Evolutionary conservation across 2,113 vertebrate genomes (phyloP), one percentile per base, ranked within the genome.

Genomic region (Tachuris rubrigastra): DNA sequence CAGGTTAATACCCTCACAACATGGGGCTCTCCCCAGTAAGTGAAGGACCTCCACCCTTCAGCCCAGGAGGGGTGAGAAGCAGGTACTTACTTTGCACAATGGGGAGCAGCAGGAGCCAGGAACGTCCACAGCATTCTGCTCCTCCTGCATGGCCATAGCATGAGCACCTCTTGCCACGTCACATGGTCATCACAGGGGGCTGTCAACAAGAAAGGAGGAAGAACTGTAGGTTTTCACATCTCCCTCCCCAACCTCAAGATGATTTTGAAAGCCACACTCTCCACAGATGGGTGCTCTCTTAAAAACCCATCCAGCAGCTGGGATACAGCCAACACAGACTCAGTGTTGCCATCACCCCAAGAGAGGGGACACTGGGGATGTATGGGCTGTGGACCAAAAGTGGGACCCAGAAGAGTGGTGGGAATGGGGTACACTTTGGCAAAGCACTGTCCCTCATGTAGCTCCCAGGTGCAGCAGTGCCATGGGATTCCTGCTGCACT

Each of bases 121-220:
- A 14, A 78, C 30, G 0, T 89, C 88, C 62, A 78, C 79, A 50
- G 91, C 31, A 3, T 52, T 90, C 0, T 2, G 55, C 83, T 97
- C 95, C 56, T 76, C 68, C 66, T 2, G 0, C 2, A 63, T 71
- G 77, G 96, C 96, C 97, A 97, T 97, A 60, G 79, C 89, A 62
- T 78, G 55, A 91, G 63, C 89, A 21, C 62, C 42, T 41, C 92
- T 95, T 46, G 78, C 63, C 47, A 6, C 1, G 1, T 96, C 77
- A 94, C 91, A 85, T 96, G 73, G 86, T 90, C 90, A 60, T 85
- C 87, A 76, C 77, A 88, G 74, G 33, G 75, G 72, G 85, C 96
- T 97, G 89, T 6, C 85, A 47, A 72, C 17, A 39, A 75, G 23
- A 87, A 52, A 84, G 41, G 23, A 96, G n/a, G 59, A 30, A 75